Evolutionary conservation across 2,797 vertebrate genomes (phyloP), one percentile per base, ranked within the genome.

Genomic region (Erethizon dorsatum): DNA sequence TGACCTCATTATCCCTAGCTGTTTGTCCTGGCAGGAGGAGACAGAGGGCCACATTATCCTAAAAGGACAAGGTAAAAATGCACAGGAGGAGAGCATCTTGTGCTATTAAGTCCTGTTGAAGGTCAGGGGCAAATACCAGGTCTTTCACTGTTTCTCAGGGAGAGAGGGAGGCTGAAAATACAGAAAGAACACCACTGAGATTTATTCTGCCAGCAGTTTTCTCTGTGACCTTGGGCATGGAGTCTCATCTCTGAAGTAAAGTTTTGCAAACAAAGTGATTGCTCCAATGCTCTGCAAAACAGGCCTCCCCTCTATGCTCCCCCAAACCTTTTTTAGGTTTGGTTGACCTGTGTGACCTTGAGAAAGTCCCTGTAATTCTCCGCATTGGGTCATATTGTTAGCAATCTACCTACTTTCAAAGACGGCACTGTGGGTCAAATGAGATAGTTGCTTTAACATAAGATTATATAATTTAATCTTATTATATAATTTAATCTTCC

Each of bases 1-100:
- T 73, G 96, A 94, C 96, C 91, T 91, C 83, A 56, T n/a, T 22
- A 28, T 67, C 50, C 83, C 85, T 41, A 28, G 82, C 61, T 96
- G n/a, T 87, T 83, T 93, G 50, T 77, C 65, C 67, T 50, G 22
- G 2, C 1, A 9, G 67, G 22, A 45, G 73, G 45, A 33, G n/a
- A 12, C 20, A 24, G 63, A 24, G 4, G 47, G 67, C 67, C 82
- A 75, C 26, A 0, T 0, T 4, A 0, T 14, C 75, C 33, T 67
- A 84, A 41, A 54, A 61, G 0, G 0, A 37, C 26, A 67, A 77
- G 6, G 12, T 3, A 22, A 86, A 0, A 6, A 45, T 63, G 0
- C 1, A 9, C 0, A 2, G 5, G 37, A 92, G 8, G 52, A 63
- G 1, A 45, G 0, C 0, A 17, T 54, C 26, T 57, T 80, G 45